Conservation (phyloP, 2,113 vertebrate species). For the Cygnus atratus region DNA sequence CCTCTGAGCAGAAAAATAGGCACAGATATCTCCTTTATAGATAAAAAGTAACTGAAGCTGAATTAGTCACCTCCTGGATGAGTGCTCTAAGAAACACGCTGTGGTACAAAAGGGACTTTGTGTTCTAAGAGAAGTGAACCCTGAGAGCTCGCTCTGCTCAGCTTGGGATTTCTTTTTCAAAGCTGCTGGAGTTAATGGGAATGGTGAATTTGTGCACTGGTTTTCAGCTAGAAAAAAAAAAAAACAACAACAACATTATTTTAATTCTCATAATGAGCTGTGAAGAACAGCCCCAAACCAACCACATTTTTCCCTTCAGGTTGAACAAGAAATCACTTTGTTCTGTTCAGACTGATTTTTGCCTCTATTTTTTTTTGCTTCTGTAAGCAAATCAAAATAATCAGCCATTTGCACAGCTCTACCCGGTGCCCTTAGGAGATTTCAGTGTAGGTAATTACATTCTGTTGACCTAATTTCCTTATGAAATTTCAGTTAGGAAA, state of each 20-base stretch:
- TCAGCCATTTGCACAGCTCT: slow-evolving; percentile 39
- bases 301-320: background rate
- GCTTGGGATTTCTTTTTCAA: background rate
- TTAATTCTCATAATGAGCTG: background rate
- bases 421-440: slow-evolving; percentile 19
- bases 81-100: background rate
- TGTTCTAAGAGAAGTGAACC: background rate
- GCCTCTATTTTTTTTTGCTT: background rate
- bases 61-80: slow-evolving; percentile 2
- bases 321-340: slow-evolving; percentile 4
- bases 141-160: background rate
- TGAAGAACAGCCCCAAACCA: background rate
- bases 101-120: background rate
- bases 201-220: background rate
- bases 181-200: background rate
- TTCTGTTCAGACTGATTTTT: background rate
- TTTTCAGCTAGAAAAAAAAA: background rate
- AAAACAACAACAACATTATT: background rate
- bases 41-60: background rate
- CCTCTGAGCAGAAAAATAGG: background rate
- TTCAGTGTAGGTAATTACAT: slow-evolving; percentile 56
- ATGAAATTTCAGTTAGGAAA: slow-evolving; percentile 19
- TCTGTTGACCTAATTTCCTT: slow-evolving; percentile 57
- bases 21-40: background rate
- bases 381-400: slow-evolving; percentile 50